Base-by-base conservation (phyloP, 2,797 vertebrate species). In the Acrossocheilus wenchowensis region DNA sequence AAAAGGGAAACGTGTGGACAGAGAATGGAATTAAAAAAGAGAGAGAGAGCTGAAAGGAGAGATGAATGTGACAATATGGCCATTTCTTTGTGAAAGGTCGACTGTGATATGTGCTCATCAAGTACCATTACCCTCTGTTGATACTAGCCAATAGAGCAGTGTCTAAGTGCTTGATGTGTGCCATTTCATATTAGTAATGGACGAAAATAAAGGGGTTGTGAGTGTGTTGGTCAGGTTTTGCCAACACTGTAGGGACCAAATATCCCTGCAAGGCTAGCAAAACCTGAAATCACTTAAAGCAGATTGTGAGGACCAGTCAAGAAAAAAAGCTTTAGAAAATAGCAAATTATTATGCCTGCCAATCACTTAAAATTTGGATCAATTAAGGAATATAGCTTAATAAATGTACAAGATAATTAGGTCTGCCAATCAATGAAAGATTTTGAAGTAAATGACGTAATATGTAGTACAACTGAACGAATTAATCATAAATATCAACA, bases 41-140 rank as follows among this genome's bases (percentile, higher is more conserved):
- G 41, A 75, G 45, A 52, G 21, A 74, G 19, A 71, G 39, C 10
- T n/a, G 30, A 85, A 89, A 82, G 87, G 90, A 90, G 83, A 11
- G 77, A 91, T 86, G 89, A 90, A 89, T 89, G 89, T 88, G 21
- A n/a, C 7, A 6, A 12, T 43, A 80, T 89, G 79, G 90, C 91
- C 87, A 89, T 88, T 74, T 87, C 91, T 88, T 91, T 91, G 91
- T 91, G 88, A 87, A 87, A 89, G 85, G 89, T 66, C 26, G 54
- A 84, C 73, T 52, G 64, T 83, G 41, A 48, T 48, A 19, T 50
- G 50, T n/a, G 64, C 17, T 71, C n/a, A 85, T 86, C 78, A 48
- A 12, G 8, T 48, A 30, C 26, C 54, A 50, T 36, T 23, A 69
- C 30, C 12, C 21, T 48, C 30, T 81, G 80, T 81, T 54, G 43